Conservation (phyloP, 2,797 vertebrate genomes). For the Malurus leucopterus region DNA sequence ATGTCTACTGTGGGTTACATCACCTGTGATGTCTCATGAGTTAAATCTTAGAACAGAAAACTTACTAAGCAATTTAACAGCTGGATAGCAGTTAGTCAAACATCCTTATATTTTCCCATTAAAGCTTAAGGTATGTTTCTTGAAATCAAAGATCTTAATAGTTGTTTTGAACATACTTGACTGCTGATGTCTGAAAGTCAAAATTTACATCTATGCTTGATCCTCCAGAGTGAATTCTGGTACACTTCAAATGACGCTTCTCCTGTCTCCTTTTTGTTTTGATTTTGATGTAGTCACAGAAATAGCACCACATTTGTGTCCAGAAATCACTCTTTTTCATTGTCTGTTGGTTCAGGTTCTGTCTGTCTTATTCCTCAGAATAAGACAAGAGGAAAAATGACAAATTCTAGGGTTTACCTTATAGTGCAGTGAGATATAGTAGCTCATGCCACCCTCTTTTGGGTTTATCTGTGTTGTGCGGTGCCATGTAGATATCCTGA, state of each 20-base stretch:
- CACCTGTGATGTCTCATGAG: background rate
- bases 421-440: background rate
- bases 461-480: background rate
- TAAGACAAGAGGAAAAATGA: background rate
- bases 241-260: background rate
- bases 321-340: background rate
- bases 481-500: background rate
- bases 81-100: background rate
- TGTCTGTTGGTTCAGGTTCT: background rate
- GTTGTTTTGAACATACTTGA: background rate
- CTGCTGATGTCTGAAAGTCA: background rate
- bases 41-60: background rate
- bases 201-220: background rate
- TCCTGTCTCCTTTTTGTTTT: background rate
- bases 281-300: background rate
- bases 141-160: background rate
- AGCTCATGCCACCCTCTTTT: background rate
- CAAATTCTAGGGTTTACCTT: background rate
- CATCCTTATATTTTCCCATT: background rate
- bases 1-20: background rate
- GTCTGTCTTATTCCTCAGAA: background rate
- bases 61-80: rapidly evolving
- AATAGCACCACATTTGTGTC: background rate
- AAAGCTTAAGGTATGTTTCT: background rate
- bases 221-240: background rate